Conservation (phyloP, 2,888 invertebrate genomes). For the Trissoscelio sp. region DNA sequence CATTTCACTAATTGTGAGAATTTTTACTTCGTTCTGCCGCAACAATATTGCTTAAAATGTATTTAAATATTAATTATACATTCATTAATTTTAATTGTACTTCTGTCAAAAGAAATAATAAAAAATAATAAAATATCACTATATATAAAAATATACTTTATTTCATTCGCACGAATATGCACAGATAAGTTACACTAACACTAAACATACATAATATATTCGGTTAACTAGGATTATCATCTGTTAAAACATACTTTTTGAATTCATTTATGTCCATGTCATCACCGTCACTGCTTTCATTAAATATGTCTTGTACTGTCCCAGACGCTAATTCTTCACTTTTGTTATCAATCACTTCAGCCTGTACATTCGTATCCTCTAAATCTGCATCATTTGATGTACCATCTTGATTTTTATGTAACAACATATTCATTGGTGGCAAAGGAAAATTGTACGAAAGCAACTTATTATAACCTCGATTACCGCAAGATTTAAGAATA, state of each 20-base stretch:
- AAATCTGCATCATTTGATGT: neutral
- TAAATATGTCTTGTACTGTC: slow-evolving; percentile 81
- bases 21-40: no score
- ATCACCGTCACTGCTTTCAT: slow-evolving; percentile 79
- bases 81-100: no score
- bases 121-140: no score
- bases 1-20: no score
- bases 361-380: neutral
- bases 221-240: slow-evolving; percentile 34
- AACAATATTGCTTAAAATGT: no score
- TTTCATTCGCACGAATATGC: no score
- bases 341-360: neutral
- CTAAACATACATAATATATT: neutral
- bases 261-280: slow-evolving; percentile 74
- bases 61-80: no score
- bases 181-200: no score
- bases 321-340: slow-evolving; percentile 71
- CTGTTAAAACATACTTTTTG: slow-evolving; percentile 73
- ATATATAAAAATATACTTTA: no score
- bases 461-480: slow-evolving; percentile 75
- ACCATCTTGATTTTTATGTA: slow-evolving; percentile 27
- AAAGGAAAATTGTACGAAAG: slow-evolving; percentile 76
- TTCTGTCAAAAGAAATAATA: no score
- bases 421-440: slow-evolving; percentile 71
- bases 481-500: slow-evolving; percentile 74